Conservation (phyloP, 1,140 invertebrate species). For the Paralvinella palmiformis region DNA sequence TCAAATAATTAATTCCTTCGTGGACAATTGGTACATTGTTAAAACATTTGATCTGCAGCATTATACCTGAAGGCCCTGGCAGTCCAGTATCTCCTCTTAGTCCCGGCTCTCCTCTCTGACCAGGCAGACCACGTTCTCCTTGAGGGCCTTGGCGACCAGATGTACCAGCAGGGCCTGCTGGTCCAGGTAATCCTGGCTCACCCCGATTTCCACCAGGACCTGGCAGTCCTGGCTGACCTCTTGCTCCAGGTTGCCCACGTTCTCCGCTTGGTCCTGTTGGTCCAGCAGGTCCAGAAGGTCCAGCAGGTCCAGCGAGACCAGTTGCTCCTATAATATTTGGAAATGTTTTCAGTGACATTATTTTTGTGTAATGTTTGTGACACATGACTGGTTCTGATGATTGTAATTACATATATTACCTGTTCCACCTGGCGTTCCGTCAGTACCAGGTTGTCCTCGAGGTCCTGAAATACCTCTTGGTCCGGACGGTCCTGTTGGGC, state of each 20-base stretch:
- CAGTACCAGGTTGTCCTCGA: no score
- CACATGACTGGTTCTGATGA: neutral
- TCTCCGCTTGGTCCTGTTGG: slow-evolving; percentile 12
- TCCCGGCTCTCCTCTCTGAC: slow-evolving; percentile 30
- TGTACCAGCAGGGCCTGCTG: slow-evolving; percentile 56
- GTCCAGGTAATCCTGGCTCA: slow-evolving; percentile 4
- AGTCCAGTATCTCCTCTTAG: slow-evolving; percentile 34
- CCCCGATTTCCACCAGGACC: slow-evolving; percentile 14
- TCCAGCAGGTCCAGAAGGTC: no score
- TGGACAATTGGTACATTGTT: no score
- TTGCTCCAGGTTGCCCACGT: slow-evolving; percentile 11
- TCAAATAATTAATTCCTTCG: no score
- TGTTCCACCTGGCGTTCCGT: no score
- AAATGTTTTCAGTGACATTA: slow-evolving; percentile 10
- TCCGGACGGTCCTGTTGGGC: no score
- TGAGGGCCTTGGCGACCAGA: slow-evolving; percentile 32
- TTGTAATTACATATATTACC: neutral
- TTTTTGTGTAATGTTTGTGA: neutral
- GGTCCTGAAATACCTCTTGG: no score
- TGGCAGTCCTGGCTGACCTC: slow-evolving; percentile 14
- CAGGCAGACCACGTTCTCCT: slow-evolving; percentile 6
- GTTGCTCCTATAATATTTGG: no score
- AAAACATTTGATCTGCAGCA: no score
- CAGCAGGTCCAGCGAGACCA: no score
- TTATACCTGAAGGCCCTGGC: no score